A percentile compares a stretch with the other conserved stretches of the same genome.
These are phyloP conservation scores for Eubasilissa splendida DNA, from an alignment of 2,888 invertebrate species.

Conservation along the genomic window DNA sequence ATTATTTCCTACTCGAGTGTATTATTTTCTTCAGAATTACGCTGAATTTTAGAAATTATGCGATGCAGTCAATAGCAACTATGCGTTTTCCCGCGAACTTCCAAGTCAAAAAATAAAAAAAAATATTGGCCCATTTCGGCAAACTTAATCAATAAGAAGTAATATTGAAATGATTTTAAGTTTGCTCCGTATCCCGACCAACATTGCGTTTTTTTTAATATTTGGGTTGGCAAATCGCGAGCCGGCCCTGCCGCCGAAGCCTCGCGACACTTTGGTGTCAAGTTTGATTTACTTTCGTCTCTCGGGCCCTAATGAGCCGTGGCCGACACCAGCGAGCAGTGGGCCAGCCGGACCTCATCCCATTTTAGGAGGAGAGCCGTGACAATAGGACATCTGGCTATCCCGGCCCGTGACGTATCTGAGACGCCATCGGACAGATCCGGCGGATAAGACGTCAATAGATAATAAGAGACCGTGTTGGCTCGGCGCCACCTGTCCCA, in stretches of 20 bases:
- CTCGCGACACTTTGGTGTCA: conserved; percentile 23
- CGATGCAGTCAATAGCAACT: too few species aligned
- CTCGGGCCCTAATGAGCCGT: conserved; percentile 45
- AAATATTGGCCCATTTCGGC: too few species aligned
- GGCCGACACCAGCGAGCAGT: conserved; percentile 27
- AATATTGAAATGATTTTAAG: too few species aligned
- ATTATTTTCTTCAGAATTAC: too few species aligned
- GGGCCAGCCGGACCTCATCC: conserved; percentile 45
- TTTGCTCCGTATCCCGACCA: too few species aligned
- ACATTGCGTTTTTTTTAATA: too few species aligned
- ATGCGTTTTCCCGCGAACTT: too few species aligned
- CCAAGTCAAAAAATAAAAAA: too few species aligned
- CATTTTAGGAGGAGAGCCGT: conserved; percentile 48
- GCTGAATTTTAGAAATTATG: too few species aligned
- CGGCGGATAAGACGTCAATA: conserved; percentile 29
- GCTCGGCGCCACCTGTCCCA: conserved; percentile 25
- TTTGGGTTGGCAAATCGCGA: not conserved
- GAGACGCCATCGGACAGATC: conserved; percentile 29
- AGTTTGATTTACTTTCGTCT: conserved; percentile 48
- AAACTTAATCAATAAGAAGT: too few species aligned
- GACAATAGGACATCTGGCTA: conserved; percentile 49
- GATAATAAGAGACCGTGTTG: conserved; percentile 32
- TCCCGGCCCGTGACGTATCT: conserved; percentile 29
- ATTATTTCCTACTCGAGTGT: too few species aligned
- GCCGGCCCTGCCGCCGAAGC: not conserved